phyloP scores from a whole-genome alignment of 1,140 invertebrate genomes.

The Pseudomyrmex concolor region DNA sequence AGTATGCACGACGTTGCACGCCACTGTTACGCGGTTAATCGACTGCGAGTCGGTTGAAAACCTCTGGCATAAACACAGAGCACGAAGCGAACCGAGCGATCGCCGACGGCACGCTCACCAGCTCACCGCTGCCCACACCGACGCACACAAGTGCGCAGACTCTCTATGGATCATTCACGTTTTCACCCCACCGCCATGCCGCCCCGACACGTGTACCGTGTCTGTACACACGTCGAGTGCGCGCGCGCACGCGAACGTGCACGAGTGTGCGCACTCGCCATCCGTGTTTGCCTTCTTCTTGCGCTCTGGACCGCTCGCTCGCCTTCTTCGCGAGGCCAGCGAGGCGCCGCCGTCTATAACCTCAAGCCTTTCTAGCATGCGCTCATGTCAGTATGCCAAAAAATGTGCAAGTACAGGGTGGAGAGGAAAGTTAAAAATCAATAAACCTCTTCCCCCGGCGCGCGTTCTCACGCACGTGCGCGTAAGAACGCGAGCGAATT shows the following conservation, averaged over 20 bases:
- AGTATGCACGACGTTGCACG: neutral
- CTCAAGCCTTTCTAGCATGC: slow-evolving; percentile 49
- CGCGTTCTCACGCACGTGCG: slow-evolving; percentile 67
- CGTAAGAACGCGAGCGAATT: slow-evolving; percentile 30
- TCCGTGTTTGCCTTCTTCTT: neutral
- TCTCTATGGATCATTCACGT: slow-evolving; percentile 83
- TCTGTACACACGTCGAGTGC: neutral
- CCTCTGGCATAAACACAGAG: neutral
- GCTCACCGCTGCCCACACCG: slow-evolving; percentile 7
- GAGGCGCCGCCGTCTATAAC: slow-evolving; percentile 61
- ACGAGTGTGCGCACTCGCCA: neutral
- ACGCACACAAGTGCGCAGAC: slow-evolving; percentile 52
- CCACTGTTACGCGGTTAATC: neutral
- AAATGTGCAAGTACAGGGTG: no score
- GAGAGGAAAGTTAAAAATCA: no score
- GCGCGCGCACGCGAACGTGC: neutral
- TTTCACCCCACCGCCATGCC: slow-evolving; percentile 78
- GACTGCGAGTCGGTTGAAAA: neutral
- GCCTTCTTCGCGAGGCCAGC: slow-evolving; percentile 31
- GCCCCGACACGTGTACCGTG: slow-evolving; percentile 29
- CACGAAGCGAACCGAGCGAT: slow-evolving; percentile 7
- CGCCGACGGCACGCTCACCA: slow-evolving; percentile 22
- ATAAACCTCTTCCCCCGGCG: neutral
- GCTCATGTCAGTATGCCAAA: slow-evolving; percentile 3
- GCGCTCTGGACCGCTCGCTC: slow-evolving; percentile 20